Conservation (phyloP, 2,113 vertebrate genomes). For the Sapajus apella region DNA sequence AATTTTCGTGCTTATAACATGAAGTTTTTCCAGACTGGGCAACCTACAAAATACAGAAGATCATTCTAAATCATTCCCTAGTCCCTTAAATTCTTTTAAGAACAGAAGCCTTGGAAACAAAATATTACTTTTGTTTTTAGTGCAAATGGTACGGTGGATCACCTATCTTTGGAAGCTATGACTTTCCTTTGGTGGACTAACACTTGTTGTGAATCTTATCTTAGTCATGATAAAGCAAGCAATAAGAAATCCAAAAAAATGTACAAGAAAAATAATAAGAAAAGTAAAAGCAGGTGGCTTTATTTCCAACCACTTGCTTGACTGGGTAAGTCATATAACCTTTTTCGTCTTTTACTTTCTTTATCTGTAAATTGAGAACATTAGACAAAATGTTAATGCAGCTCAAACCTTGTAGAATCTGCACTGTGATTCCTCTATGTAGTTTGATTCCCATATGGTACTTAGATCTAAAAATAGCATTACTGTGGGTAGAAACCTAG, state of each 20-base stretch:
- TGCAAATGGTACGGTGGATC: neutral
- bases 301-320: neutral
- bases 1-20: neutral
- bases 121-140: neutral
- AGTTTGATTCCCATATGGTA: conserved; percentile 71
- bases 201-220: neutral
- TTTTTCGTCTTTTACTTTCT: neutral
- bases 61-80: neutral
- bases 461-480: conserved; percentile 69
- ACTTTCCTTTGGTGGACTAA: neutral
- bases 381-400: conserved; percentile 39
- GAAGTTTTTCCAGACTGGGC: neutral
- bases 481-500: conserved; percentile 67
- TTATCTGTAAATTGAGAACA: conserved; percentile 28
- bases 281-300: neutral
- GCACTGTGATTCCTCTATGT: conserved; percentile 58
- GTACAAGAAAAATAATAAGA: neutral
- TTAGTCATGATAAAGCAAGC: neutral
- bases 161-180: neutral
- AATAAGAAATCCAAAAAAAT: neutral
- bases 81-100: neutral
- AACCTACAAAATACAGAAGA: neutral
- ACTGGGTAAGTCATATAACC: neutral
- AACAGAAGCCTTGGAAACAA: neutral
- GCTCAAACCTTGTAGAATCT: conserved; percentile 43